Evolutionary conservation across 2,797 vertebrate species (phyloP).

Genomic region (Neosilurus mollespiculum): DNA sequence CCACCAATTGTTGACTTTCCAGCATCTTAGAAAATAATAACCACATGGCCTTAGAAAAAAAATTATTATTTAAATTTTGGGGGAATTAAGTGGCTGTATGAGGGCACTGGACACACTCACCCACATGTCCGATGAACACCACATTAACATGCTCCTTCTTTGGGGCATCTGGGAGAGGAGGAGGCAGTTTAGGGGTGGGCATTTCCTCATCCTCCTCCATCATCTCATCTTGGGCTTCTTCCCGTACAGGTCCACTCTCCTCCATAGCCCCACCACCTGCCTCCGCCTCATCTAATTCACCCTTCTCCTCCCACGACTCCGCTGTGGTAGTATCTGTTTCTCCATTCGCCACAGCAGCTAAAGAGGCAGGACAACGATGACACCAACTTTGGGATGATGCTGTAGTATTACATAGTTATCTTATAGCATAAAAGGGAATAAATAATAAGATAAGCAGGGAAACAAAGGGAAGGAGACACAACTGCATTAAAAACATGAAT

Average conservation of each 20-base stretch:
- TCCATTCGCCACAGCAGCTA: slow-evolving; percentile 89
- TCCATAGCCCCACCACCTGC: slow-evolving; percentile 67
- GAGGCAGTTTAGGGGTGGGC: slow-evolving; percentile 84
- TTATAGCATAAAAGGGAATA: neutral
- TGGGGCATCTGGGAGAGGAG: slow-evolving; percentile 86
- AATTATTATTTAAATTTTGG: neutral
- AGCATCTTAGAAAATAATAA: slow-evolving; percentile 77
- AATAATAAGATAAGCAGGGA: neutral
- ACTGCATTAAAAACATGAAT: neutral
- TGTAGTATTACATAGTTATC: neutral
- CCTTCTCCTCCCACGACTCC: slow-evolving; percentile 98
- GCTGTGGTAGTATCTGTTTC: slow-evolving; percentile 90
- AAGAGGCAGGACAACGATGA: neutral
- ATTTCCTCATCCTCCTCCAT: slow-evolving; percentile 98
- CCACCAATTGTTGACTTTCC: slow-evolving; percentile 99
- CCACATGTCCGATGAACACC: slow-evolving; percentile 97
- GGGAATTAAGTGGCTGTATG: neutral
- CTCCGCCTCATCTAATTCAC: slow-evolving; percentile 81
- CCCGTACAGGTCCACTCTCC: slow-evolving; percentile 71
- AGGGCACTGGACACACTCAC: slow-evolving; percentile 71
- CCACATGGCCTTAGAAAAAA: neutral
- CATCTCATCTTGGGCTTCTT: slow-evolving; percentile 84
- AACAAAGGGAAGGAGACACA: neutral
- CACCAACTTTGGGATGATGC: neutral
- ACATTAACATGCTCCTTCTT: slow-evolving; percentile 99